phyloP scores from a whole-genome alignment of 2,797 vertebrate genomes.

The Coluber constrictor region DNA sequence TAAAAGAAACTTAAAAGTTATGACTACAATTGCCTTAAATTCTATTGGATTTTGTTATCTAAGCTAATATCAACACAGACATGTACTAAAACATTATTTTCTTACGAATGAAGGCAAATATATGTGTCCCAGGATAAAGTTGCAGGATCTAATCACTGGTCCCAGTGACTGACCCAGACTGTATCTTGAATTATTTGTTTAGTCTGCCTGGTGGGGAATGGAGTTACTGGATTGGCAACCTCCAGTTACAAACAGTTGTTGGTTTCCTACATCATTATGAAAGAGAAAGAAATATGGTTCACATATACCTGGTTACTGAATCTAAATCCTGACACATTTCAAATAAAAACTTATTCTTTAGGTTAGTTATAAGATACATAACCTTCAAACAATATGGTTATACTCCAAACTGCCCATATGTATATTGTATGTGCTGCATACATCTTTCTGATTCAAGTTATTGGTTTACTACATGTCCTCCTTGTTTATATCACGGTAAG shows the following conservation, averaged over 20 bases:
- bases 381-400: not conserved
- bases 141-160: no score
- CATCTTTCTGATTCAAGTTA: not conserved
- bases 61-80: not conserved
- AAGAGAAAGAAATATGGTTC: not conserved
- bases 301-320: not conserved
- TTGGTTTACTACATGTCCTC: not conserved
- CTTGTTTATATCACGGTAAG: not conserved
- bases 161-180: no score
- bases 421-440: not conserved
- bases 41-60: not conserved
- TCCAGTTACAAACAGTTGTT: not conserved
- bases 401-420: not conserved
- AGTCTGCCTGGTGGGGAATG: not conserved
- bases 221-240: not conserved
- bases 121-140: no score
- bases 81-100: not conserved
- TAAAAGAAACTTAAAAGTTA: not conserved
- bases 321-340: not conserved
- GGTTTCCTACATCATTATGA: not conserved
- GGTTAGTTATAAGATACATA: not conserved
- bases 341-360: not conserved
- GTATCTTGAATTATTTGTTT: not conserved
- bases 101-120: not conserved
- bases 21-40: not conserved